A percentile compares a stretch with the other conserved stretches of the same genome.
Evolutionary conservation across 2,888 invertebrate species (phyloP).

Genomic region (Synergus laeviventris): DNA sequence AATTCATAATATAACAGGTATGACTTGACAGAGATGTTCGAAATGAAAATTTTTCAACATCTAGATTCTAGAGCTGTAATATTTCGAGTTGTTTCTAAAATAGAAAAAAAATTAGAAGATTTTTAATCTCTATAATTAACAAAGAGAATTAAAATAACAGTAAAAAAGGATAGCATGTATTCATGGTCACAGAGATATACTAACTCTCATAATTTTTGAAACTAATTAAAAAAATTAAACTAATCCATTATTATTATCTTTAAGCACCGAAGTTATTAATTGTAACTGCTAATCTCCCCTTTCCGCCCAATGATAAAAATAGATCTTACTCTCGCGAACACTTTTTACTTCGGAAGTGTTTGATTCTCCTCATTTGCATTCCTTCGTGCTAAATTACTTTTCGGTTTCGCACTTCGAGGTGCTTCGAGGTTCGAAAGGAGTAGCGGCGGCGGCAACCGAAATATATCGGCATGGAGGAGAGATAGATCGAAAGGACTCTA

Average conservation of each 20-base stretch:
- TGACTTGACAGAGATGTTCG: background rate
- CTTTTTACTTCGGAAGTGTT: slow-evolving; percentile 24
- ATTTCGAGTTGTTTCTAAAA: background rate
- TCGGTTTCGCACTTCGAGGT: slow-evolving; percentile 38
- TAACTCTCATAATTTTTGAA: too few relatives aligned
- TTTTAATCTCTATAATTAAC: background rate
- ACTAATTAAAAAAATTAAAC: too few relatives aligned
- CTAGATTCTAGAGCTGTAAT: too few relatives aligned
- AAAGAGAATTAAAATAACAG: background rate
- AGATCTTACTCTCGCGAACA: slow-evolving; percentile 1
- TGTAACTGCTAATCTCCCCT: slow-evolving; percentile 30
- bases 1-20: too few relatives aligned
- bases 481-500: slow-evolving; percentile 35
- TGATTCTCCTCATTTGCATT: slow-evolving; percentile 37
- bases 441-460: slow-evolving; percentile 13
- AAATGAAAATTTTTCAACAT: background rate
- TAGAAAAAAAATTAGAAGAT: background rate
- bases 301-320: slow-evolving; percentile 18
- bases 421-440: slow-evolving; percentile 36
- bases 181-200: too few relatives aligned
- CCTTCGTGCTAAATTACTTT: slow-evolving; percentile 37
- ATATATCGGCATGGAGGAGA: slow-evolving; percentile 29
- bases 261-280: slow-evolving; percentile 25
- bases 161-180: background rate
- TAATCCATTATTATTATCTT: slow-evolving; percentile 6